Conservation (phyloP, 2,113 vertebrate species). For the Dicrurus megarhynchus region DNA sequence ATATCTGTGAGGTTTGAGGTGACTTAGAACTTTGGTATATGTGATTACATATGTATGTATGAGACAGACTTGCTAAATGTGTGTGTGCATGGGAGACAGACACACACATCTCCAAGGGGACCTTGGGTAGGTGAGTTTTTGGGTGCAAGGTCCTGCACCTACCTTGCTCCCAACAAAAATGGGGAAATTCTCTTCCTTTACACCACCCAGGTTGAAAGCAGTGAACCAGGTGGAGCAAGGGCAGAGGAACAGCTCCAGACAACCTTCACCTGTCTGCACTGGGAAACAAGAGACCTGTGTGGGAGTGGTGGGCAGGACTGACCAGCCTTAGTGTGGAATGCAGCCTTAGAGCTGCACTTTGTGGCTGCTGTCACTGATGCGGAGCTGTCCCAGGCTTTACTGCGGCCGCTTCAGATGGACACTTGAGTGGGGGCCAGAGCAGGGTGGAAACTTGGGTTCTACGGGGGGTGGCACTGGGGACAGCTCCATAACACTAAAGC, state of each 20-base stretch:
- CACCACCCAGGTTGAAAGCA: neutral
- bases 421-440: neutral
- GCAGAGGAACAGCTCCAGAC: neutral
- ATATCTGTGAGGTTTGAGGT: neutral
- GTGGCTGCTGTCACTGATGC: rapidly evolving
- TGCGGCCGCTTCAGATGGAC: neutral
- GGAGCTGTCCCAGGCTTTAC: neutral
- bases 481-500: neutral
- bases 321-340: neutral
- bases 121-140: neutral
- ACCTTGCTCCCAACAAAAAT: neutral
- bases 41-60: neutral
- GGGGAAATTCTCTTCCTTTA: neutral
- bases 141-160: neutral
- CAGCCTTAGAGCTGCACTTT: neutral
- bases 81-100: neutral
- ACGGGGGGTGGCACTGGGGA: neutral
- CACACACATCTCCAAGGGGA: neutral
- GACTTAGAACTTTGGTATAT: neutral
- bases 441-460: neutral
- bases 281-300: neutral
- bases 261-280: neutral
- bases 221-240: neutral
- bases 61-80: neutral
- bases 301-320: neutral